phyloP scores from a whole-genome alignment of 2,888 invertebrate species.

The Agriopis leucophaearia region DNA sequence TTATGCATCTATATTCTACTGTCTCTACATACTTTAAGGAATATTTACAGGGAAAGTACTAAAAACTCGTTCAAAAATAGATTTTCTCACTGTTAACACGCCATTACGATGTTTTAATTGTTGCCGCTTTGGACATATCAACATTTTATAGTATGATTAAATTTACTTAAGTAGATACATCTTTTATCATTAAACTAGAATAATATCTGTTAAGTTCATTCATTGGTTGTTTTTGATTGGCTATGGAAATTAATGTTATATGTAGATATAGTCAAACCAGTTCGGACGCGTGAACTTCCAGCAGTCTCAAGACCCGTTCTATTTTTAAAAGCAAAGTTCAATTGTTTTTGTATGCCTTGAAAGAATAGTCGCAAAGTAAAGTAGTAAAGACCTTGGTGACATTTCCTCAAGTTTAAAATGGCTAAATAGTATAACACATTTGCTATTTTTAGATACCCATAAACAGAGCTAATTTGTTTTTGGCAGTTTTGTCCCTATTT shows the following conservation, averaged over 20 bases:
- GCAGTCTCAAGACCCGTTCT: conserved; percentile 25
- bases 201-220: conserved; percentile 4
- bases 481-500: no score
- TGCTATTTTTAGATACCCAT: no score
- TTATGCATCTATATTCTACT: not conserved
- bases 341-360: conserved; percentile 9
- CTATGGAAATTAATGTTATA: conserved; percentile 26
- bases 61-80: not conserved
- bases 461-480: no score
- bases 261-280: conserved; percentile 30
- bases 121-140: not conserved
- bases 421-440: not conserved
- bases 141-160: not conserved
- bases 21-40: not conserved
- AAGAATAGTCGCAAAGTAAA: not conserved
- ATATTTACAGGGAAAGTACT: not conserved
- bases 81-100: not conserved
- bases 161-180: not conserved
- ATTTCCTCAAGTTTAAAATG: not conserved
- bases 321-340: conserved; percentile 12
- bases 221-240: conserved; percentile 11
- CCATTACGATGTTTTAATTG: not conserved
- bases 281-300: conserved; percentile 29
- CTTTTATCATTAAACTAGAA: not conserved
- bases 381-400: not conserved